Base-by-base conservation (phyloP, 2,888 invertebrate genomes). In the Xanthorhoe spadicearia region DNA sequence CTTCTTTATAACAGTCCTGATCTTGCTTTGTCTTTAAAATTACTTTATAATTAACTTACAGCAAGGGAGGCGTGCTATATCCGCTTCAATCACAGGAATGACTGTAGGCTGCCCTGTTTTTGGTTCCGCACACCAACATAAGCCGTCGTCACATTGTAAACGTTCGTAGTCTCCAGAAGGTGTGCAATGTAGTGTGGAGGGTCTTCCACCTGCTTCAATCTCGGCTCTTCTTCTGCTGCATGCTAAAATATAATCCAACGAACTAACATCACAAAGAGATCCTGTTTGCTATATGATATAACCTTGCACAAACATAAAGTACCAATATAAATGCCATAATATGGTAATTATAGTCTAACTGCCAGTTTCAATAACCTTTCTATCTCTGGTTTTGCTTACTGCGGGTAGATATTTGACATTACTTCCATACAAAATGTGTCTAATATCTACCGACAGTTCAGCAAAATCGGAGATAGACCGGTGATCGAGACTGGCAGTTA, bases 41-140 rank as follows among this genome's bases (percentile, higher is more conserved):
- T 13, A 13, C 38, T 43, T 43, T 43, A 2, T 13, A 13, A 43
- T 54, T 5, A 23, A 93, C 95, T 88, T 90, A 96, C 96, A 95
- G 77, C 96, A 96, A 2, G 95, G 95, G 56, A 96, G 86, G 69
- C 84, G 85, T 57, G 77, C 86, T 94, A 95, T 94, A 78, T 95
- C 92, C 4, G 81, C 84, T 75, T 95, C 93, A 0, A 94, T 94
- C 6, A 96, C 93, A 0, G 95, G 94, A 50, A 90, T 83, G 10
- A 94, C 89, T 0, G 84, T 85, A 1, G 95, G 92, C 73, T 94
- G 91, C 17, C 96, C 96, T 58, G 95, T 95, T 78, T 80, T 88
- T 0, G 93, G 87, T 43, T 95, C 93, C 1, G 94, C 95, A 82
- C 96, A 96, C 96, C 96, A 96, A 79, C 96, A 96, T 70, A 95